Conservation (phyloP, 2,113 vertebrate genomes). For the Recurvirostra avosetta region DNA sequence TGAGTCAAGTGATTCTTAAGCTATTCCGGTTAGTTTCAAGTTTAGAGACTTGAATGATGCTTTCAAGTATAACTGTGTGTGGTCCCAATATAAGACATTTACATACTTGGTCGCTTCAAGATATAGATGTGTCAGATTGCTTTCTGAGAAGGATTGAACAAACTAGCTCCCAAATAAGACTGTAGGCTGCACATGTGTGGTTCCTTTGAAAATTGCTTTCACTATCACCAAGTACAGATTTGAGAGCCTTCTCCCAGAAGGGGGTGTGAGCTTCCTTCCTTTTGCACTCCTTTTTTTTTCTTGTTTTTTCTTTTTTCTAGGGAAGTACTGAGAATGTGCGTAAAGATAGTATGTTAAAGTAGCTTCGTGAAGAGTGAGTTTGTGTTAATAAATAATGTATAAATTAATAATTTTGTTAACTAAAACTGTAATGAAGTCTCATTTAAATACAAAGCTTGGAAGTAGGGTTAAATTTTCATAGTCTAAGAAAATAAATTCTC, state of each 20-base stretch:
- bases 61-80: background rate
- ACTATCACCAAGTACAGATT: background rate
- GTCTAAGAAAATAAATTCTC: background rate
- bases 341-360: background rate
- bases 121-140: background rate
- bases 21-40: background rate
- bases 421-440: background rate
- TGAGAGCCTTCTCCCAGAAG: background rate
- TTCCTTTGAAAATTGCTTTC: background rate
- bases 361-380: background rate
- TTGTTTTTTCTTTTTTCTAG: background rate
- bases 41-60: background rate
- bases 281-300: background rate
- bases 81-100: background rate
- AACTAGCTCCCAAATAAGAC: background rate
- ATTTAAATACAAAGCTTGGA: background rate
- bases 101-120: background rate
- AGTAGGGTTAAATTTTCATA: background rate
- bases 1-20: background rate
- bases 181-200: background rate
- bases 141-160: background rate
- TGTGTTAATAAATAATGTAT: background rate
- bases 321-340: background rate
- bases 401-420: background rate
- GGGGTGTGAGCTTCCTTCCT: background rate